A percentile compares a stretch with the other conserved stretches of the same genome.
These are phyloP conservation scores for Cranoglanis bouderius DNA, from an alignment of 2,113 vertebrate genomes.

Conservation along the genomic window DNA sequence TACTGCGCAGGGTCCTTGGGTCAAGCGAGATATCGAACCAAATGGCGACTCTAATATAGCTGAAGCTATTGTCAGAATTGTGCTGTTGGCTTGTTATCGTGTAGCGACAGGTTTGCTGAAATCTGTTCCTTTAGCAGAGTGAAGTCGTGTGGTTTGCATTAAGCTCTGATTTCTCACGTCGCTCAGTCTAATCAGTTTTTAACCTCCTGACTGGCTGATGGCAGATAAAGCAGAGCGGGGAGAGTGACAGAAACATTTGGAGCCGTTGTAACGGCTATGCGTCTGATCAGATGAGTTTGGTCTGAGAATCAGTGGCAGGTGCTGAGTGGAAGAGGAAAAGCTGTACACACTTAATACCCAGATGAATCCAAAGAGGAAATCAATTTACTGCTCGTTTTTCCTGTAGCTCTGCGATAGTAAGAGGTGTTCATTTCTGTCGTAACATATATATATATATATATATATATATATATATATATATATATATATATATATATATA, in stretches of 20 bases:
- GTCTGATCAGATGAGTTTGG: slow-evolving; percentile 13
- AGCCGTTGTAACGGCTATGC: slow-evolving; percentile 15
- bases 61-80: slow-evolving; percentile 36
- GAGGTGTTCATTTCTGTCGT: slow-evolving; percentile 6
- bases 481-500: neutral
- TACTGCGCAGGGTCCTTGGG: neutral
- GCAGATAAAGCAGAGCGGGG: slow-evolving; percentile 39
- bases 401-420: slow-evolving; percentile 58
- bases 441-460: neutral
- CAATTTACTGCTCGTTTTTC: slow-evolving; percentile 56
- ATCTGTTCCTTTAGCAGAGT: neutral
- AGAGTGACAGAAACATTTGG: slow-evolving; percentile 53
- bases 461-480: neutral
- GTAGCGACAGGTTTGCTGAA: slow-evolving; percentile 47
- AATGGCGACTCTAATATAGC: slow-evolving; percentile 54
- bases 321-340: slow-evolving; percentile 63
- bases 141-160: slow-evolving; percentile 19
- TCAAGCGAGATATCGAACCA: slow-evolving; percentile 11
- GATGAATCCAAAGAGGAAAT: slow-evolving; percentile 73
- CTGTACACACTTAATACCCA: slow-evolving; percentile 50
- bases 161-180: slow-evolving; percentile 42
- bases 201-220: slow-evolving; percentile 35
- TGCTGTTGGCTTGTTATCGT: slow-evolving; percentile 24
- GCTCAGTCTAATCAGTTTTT: slow-evolving; percentile 44
- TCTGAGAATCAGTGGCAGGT: slow-evolving; percentile 38